Evolutionary conservation across 2,888 invertebrate genomes (phyloP).

Genomic region (Lysandra coridon): DNA sequence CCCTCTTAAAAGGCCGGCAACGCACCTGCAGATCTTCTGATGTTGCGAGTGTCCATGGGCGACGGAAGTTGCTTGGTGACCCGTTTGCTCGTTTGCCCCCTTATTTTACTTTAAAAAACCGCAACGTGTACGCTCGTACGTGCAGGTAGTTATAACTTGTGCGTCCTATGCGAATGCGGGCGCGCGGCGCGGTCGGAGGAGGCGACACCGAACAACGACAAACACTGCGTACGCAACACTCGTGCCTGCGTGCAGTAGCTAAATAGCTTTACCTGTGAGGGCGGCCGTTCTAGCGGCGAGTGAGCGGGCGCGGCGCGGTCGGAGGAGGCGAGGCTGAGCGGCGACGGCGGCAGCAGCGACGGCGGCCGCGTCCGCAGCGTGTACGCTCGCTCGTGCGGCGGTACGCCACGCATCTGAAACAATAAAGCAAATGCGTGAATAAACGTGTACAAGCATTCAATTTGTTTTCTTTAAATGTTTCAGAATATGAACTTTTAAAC

Average conservation of each 20-base stretch:
- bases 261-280: conserved; percentile 44
- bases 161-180: conserved; percentile 57
- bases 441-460: not conserved
- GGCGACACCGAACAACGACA: conserved; percentile 73
- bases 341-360: conserved; percentile 73
- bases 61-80: too few relatives aligned
- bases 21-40: too few relatives aligned
- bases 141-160: not conserved
- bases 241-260: conserved; percentile 81
- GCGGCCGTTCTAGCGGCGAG: conserved; percentile 59
- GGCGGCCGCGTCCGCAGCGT: conserved; percentile 88
- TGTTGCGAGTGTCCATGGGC: too few relatives aligned
- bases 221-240: conserved; percentile 89
- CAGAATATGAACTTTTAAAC: not conserved
- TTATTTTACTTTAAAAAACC: too few relatives aligned
- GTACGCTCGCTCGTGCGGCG: conserved; percentile 89
- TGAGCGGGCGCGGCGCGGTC: conserved; percentile 64
- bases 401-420: conserved; percentile 83
- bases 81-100: too few relatives aligned
- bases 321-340: conserved; percentile 69
- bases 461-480: not conserved
- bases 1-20: too few relatives aligned
- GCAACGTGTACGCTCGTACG: conserved; percentile 82
- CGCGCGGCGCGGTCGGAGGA: conserved; percentile 62
- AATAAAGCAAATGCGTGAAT: conserved; percentile 41